These are phyloP conservation scores for Torymus tubicola DNA, from an alignment of 2,888 invertebrate species.

Conservation along the genomic window DNA sequence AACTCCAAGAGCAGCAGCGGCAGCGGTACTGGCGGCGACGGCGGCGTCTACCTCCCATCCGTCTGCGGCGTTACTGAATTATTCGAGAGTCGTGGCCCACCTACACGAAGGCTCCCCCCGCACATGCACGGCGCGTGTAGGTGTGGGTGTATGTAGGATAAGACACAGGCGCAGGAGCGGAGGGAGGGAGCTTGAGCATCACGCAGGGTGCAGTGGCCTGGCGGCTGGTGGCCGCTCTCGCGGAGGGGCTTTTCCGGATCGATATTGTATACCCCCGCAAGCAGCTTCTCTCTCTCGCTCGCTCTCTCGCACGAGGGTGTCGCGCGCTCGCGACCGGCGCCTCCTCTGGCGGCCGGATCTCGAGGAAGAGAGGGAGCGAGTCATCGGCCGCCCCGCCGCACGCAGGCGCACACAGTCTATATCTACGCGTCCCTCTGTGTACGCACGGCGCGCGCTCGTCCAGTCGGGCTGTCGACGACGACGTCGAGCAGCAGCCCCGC, in stretches of 20 bases:
- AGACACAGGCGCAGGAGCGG: too few species aligned
- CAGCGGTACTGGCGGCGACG: not conserved
- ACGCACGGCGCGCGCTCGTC: too few species aligned
- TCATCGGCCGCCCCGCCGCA: constrained; percentile 52
- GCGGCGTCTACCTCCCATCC: not conserved
- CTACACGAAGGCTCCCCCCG: not conserved
- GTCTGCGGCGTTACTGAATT: constrained; percentile 5
- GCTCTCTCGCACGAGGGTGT: constrained; percentile 22
- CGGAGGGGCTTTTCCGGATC: constrained; percentile 65
- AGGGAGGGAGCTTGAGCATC: constrained; percentile 61
- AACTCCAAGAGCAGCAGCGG: too few species aligned
- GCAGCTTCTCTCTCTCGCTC: constrained; percentile 63
- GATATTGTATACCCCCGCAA: constrained; percentile 72
- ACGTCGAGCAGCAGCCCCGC: too few species aligned
- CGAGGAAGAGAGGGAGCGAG: constrained; percentile 61
- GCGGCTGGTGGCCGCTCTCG: constrained; percentile 45
- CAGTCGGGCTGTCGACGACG: too few species aligned
- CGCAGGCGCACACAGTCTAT: constrained; percentile 44
- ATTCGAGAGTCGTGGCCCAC: not conserved
- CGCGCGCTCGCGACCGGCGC: constrained; percentile 62
- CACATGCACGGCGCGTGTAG: too few species aligned
- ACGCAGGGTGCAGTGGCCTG: constrained; percentile 73
- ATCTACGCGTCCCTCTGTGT: too few species aligned
- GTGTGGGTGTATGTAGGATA: too few species aligned
- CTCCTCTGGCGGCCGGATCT: constrained; percentile 67